A percentile compares a stretch with the other conserved stretches of the same genome.
Conservation (phyloP, 2,113 vertebrate species). For the Thunnus maccoyii region DNA sequence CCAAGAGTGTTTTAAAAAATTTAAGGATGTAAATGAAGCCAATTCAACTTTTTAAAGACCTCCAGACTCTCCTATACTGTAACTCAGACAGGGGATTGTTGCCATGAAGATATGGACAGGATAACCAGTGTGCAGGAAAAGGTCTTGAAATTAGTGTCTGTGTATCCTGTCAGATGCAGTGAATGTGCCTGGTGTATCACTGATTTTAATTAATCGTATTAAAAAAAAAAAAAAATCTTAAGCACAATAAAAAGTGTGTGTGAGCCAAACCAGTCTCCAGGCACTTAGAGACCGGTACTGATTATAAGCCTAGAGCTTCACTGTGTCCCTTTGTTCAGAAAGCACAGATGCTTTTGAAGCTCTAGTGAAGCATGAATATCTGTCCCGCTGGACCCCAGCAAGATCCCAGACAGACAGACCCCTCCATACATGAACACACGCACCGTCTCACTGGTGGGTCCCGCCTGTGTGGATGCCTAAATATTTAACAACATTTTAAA, state of each 20-base stretch:
- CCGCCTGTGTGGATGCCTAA: conserved; percentile 65
- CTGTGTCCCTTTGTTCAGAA: conserved; percentile 28
- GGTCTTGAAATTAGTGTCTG: not conserved
- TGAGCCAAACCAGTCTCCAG: conserved; percentile 29
- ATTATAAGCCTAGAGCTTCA: conserved; percentile 45
- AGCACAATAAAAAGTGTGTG: conserved; percentile 1
- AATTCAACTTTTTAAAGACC: not conserved
- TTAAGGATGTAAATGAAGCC: not conserved
- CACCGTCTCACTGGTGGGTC: conserved; percentile 42
- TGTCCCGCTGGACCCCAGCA: conserved; percentile 47
- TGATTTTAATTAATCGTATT: not conserved
- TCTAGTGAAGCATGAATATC: conserved; percentile 67
- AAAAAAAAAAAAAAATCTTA: too few species aligned
- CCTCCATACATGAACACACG: conserved; percentile 49
- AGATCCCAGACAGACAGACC: conserved; percentile 62
- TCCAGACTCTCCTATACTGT: not conserved
- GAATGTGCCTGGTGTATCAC: not conserved
- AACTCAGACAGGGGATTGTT: not conserved
- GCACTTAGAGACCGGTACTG: conserved; percentile 17
- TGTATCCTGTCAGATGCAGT: not conserved
- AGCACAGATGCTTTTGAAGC: conserved; percentile 64
- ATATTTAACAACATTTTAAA: conserved; percentile 80
- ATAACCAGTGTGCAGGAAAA: conserved; percentile 6
- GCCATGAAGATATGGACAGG: conserved; percentile 18
- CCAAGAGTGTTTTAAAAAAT: not conserved